phyloP scores from a whole-genome alignment of 2,113 vertebrate species.

The Antechinus stuartii region DNA sequence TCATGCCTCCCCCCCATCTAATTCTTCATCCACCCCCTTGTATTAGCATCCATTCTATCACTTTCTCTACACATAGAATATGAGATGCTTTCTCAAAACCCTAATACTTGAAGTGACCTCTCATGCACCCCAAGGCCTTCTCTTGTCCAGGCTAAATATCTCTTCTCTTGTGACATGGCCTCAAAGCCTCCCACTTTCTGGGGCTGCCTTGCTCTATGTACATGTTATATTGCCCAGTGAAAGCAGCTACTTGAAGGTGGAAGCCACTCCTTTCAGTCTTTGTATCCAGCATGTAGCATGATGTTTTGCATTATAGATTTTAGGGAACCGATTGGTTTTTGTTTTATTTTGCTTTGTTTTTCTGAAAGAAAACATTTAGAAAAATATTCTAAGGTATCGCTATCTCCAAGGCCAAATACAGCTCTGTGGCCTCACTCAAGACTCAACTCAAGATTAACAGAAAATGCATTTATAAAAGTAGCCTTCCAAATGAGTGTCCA shows the following conservation, averaged over 20 bases:
- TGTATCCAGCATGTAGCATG: neutral
- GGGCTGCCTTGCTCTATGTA: neutral
- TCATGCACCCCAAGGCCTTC: neutral
- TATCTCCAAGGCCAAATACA: neutral
- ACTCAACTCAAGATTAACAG: neutral
- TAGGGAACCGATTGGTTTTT: neutral
- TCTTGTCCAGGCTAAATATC: neutral
- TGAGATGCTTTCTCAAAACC: neutral
- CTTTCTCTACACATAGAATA: neutral
- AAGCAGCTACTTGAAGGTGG: neutral
- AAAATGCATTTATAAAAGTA: neutral
- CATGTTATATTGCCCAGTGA: neutral
- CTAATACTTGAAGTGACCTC: neutral
- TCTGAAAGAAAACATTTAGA: slow-evolving; percentile 6
- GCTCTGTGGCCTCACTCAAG: no score
- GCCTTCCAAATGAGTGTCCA: neutral
- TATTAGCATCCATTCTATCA: neutral
- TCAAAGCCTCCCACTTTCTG: neutral
- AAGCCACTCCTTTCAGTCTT: neutral
- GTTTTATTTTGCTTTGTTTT: neutral
- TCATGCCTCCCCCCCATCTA: neutral
- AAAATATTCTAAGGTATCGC: neutral
- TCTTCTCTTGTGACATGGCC: neutral
- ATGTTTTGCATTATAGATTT: neutral
- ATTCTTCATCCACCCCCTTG: neutral